Conservation (phyloP, 64 coral and sea anemone species). For the Actinia tenebrosa region DNA sequence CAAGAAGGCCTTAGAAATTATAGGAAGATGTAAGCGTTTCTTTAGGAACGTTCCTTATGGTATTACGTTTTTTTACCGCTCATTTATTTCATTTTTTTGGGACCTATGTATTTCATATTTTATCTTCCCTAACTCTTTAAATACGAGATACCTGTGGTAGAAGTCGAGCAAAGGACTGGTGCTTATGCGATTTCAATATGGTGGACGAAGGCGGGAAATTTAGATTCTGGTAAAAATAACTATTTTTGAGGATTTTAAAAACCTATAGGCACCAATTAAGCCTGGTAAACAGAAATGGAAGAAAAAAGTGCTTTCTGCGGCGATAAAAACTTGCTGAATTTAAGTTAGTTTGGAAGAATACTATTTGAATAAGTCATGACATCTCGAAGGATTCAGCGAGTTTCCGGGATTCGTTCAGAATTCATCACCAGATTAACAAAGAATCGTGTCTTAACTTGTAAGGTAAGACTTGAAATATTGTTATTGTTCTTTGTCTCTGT, state of each 20-base stretch:
- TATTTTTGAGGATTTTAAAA: not conserved
- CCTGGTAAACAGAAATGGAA: not conserved
- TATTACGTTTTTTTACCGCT: too few species aligned
- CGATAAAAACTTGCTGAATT: not conserved
- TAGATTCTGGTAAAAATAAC: not conserved
- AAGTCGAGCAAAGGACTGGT: not conserved
- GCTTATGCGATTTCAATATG: not conserved
- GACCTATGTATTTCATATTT: too few species aligned
- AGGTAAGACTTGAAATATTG: slow-evolving; percentile 17
- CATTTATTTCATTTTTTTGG: too few species aligned
- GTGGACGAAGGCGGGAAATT: slow-evolving; percentile 5
- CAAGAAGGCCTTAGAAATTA: too few species aligned
- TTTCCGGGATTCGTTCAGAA: slow-evolving; percentile 51
- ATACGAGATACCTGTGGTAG: not conserved
- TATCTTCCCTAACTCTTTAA: not conserved
- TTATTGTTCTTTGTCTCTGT: not conserved
- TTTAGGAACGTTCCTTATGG: too few species aligned
- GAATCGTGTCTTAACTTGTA: slow-evolving; percentile 64
- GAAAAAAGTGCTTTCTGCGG: not conserved
- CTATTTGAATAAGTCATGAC: slow-evolving; percentile 23
- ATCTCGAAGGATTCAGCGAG: slow-evolving; percentile 64
- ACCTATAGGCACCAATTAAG: not conserved
- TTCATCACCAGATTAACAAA: slow-evolving; percentile 62
- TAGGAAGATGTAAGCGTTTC: too few species aligned
- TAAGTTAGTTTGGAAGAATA: not conserved